A percentile compares a stretch with the other conserved stretches of the same genome.
phyloP scores from a whole-genome alignment of 2,797 vertebrate genomes.

The Alauda arvensis region DNA sequence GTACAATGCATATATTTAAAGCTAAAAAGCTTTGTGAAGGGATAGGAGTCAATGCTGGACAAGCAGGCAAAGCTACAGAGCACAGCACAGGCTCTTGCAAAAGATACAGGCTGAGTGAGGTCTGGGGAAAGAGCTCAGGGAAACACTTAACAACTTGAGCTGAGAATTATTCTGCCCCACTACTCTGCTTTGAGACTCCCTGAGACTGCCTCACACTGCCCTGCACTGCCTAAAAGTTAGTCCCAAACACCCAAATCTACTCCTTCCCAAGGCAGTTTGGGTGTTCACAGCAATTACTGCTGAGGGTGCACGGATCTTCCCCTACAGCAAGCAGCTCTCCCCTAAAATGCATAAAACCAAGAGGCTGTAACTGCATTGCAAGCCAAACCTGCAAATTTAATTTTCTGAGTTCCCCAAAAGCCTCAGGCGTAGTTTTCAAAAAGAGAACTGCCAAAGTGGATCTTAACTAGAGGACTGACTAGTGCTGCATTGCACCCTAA shows the following conservation, averaged over 20 bases:
- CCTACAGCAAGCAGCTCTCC: background rate
- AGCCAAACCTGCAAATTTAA: background rate
- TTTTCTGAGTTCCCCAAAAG: background rate
- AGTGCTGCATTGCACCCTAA: background rate
- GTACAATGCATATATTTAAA: rapidly evolving
- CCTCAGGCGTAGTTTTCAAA: background rate
- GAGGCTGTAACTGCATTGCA: background rate
- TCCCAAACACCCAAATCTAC: background rate
- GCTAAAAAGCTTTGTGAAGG: background rate
- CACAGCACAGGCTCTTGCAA: rapidly evolving
- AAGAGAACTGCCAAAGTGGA: background rate
- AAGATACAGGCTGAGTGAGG: background rate
- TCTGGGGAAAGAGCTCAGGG: background rate
- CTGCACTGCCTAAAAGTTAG: background rate
- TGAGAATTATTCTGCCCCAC: background rate
- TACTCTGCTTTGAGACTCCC: background rate
- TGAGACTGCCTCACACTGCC: background rate
- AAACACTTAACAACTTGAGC: background rate
- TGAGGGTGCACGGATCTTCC: background rate
- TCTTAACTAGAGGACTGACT: background rate
- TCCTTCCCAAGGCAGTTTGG: background rate
- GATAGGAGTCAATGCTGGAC: rapidly evolving
- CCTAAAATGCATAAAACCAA: background rate
- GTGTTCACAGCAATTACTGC: background rate
- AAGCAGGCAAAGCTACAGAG: background rate